Conservation (phyloP, 2,888 invertebrate species). For the Cephus rjabovi region DNA sequence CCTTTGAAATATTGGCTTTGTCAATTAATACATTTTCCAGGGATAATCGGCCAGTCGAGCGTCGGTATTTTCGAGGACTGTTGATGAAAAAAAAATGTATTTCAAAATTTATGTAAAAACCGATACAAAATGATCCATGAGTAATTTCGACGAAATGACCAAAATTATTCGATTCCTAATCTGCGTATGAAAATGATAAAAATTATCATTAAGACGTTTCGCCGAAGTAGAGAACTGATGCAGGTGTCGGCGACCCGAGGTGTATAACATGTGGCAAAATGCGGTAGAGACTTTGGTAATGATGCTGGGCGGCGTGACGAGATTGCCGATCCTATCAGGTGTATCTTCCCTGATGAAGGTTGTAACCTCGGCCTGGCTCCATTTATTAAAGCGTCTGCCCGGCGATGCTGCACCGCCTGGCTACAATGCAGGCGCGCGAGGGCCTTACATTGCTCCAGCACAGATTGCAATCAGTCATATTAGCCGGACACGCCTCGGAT, state of each 20-base stretch:
- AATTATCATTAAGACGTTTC: background rate
- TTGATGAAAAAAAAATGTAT: background rate
- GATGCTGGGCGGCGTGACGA: slow-evolving; percentile 51
- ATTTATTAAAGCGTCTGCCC: slow-evolving; percentile 51
- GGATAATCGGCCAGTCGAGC: background rate
- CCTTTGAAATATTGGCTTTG: background rate
- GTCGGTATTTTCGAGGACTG: background rate
- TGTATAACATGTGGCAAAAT: slow-evolving; percentile 29
- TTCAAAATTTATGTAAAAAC: too few relatives aligned
- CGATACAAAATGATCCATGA: too few relatives aligned
- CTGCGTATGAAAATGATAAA: background rate
- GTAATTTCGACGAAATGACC: too few relatives aligned
- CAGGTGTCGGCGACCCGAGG: background rate
- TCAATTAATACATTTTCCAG: background rate
- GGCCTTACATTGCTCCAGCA: slow-evolving; percentile 30
- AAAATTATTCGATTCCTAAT: background rate
- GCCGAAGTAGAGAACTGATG: background rate
- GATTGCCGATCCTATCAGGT: slow-evolving; percentile 58
- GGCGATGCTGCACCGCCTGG: background rate
- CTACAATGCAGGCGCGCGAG: slow-evolving; percentile 13
- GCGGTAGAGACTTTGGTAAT: slow-evolving; percentile 49
- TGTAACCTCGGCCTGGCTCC: slow-evolving; percentile 56
- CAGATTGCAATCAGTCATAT: slow-evolving; percentile 58
- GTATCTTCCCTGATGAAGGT: slow-evolving; percentile 60
- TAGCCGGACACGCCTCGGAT: slow-evolving; percentile 52